phyloP scores from a whole-genome alignment of 2,797 vertebrate species.

The Emydoidea blandingii region DNA sequence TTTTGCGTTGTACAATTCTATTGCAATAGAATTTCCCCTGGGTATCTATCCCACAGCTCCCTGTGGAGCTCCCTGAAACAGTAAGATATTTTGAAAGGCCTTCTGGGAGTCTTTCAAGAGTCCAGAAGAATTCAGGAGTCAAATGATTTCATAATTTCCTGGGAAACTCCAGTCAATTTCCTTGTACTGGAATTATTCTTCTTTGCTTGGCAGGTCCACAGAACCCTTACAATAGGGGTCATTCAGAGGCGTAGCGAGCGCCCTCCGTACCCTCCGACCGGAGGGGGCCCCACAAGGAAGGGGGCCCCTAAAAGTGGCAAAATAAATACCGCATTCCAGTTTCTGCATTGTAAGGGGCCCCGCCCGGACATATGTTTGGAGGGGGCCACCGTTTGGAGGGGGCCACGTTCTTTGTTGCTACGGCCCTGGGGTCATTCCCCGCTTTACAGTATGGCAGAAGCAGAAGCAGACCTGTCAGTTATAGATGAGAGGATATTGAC shows the following conservation, averaged over 20 bases:
- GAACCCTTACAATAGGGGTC: not conserved
- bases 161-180: not conserved
- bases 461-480: not conserved
- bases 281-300: no score
- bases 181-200: not conserved
- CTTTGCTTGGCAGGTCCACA: not conserved
- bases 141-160: not conserved
- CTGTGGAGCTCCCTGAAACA: not conserved
- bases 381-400: no score
- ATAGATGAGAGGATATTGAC: not conserved
- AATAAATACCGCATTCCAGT: no score
- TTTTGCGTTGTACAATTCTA: not conserved
- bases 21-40: not conserved
- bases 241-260: no score
- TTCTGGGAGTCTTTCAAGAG: not conserved
- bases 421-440: not conserved
- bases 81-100: not conserved
- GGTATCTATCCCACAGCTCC: not conserved
- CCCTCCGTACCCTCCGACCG: no score
- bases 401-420: no score
- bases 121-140: not conserved
- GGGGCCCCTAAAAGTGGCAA: no score
- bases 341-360: no score
- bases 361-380: no score
- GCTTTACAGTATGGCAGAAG: not conserved